Percentiles rank a stretch among this genome's conserved stretches.
These are phyloP conservation scores for Trachymyrmex cornetzi DNA, from an alignment of 1,140 invertebrate species.

Conservation along the genomic window DNA sequence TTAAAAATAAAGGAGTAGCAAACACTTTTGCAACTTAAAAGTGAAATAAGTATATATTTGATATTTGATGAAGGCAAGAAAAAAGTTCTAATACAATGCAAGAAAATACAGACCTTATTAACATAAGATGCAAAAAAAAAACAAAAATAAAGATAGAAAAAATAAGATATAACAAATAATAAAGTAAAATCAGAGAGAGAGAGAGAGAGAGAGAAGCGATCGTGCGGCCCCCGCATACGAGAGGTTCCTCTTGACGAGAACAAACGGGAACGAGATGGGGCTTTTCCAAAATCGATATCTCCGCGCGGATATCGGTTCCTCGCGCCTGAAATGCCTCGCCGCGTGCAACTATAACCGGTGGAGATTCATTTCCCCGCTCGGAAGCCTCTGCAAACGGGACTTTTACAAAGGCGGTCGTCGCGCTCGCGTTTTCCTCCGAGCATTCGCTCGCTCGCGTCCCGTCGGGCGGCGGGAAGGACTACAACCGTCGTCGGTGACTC, in stretches of 20 bases:
- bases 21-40: too few relatives aligned
- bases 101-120: not conserved
- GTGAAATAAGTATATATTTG: too few relatives aligned
- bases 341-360: too few relatives aligned
- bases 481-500: not conserved
- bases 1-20: too few relatives aligned
- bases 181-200: not conserved
- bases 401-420: not conserved
- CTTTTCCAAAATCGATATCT: constrained; percentile 17
- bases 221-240: too few relatives aligned
- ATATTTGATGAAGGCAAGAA: not conserved
- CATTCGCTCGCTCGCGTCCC: not conserved
- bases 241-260: not conserved
- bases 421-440: not conserved
- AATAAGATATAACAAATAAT: not conserved
- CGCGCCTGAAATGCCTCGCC: not conserved
- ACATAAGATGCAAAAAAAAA: too few relatives aligned
- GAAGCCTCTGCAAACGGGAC: not conserved
- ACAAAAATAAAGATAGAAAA: too few relatives aligned
- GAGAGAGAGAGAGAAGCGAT: not conserved
- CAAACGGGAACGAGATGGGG: not conserved
- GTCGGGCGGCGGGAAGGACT: constrained; percentile 1
- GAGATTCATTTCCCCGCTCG: not conserved
- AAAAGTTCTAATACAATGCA: not conserved
- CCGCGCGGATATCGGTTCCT: not conserved